phyloP scores from a whole-genome alignment of 2,888 invertebrate species.

The Rotaria sp. region DNA sequence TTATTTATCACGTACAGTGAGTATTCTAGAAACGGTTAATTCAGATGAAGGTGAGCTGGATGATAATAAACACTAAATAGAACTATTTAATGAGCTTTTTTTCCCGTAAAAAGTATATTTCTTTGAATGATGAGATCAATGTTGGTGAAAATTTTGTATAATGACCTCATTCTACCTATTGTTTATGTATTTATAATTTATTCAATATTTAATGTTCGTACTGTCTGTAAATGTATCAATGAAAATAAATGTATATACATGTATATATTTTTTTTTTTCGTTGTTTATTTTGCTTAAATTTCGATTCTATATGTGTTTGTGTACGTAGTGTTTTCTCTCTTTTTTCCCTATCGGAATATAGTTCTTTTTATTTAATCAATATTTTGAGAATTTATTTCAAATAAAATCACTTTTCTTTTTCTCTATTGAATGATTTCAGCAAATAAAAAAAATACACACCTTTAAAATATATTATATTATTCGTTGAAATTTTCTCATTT shows the following conservation, averaged over 20 bases:
- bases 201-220: not conserved
- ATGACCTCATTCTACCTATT: not conserved
- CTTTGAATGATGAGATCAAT: too few relatives aligned
- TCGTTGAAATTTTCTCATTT: too few relatives aligned
- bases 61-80: not conserved
- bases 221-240: not conserved
- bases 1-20: not conserved
- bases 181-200: not conserved
- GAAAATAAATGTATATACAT: not conserved
- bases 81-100: too few relatives aligned
- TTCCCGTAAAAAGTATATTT: too few relatives aligned
- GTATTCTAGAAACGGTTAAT: constrained; percentile 11
- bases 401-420: not conserved
- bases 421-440: not conserved
- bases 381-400: not conserved
- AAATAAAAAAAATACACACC: too few relatives aligned
- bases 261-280: not conserved
- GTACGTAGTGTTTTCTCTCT: not conserved
- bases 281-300: not conserved
- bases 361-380: not conserved
- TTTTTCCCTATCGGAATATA: not conserved
- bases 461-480: too few relatives aligned
- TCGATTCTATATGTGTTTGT: not conserved
- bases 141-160: not conserved
- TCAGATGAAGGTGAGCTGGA: constrained; percentile 18